These are phyloP conservation scores for Latrodectus elegans DNA, from an alignment of 2,888 invertebrate genomes.

Conservation along the genomic window DNA sequence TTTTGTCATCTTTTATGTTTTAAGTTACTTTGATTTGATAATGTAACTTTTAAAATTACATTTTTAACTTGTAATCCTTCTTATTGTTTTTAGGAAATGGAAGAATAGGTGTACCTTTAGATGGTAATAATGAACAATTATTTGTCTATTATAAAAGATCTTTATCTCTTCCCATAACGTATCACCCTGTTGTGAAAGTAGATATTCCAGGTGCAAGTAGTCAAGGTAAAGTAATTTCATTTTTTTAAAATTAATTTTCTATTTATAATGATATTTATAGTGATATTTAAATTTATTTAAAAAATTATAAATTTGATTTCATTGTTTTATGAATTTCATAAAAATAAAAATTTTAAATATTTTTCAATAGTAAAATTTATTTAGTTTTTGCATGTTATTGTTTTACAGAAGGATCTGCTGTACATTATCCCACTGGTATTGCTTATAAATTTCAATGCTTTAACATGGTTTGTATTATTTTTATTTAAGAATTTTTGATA, in stretches of 20 bases:
- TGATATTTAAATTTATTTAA: background rate
- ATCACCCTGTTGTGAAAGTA: slow-evolving; percentile 80
- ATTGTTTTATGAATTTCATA: background rate
- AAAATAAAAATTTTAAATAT: background rate
- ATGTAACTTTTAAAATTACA: no score
- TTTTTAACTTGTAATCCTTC: no score
- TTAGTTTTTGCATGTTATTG: background rate
- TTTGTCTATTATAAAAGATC: slow-evolving; percentile 79
- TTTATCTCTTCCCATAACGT: slow-evolving; percentile 81
- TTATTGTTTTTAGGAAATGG: slow-evolving; percentile 83
- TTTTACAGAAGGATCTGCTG: slow-evolving; percentile 78
- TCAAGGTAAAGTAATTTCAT: slow-evolving; percentile 75
- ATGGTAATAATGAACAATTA: slow-evolving; percentile 79
- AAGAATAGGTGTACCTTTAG: slow-evolving; percentile 81
- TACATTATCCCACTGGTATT: slow-evolving; percentile 80
- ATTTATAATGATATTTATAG: background rate
- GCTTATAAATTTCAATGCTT: slow-evolving; percentile 84
- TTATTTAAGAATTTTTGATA: background rate
- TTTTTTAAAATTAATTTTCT: background rate
- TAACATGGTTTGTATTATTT: slow-evolving; percentile 75
- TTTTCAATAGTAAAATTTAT: background rate
- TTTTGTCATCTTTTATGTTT: no score
- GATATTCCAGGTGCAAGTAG: slow-evolving; percentile 72
- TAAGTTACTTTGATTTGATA: no score
- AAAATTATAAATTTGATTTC: background rate